Evolutionary conservation across 53 echinoderm and acorn worm species (phyloP), one percentile per base, ranked within the genome.

Genomic region (Temnopleurus reevesii): DNA sequence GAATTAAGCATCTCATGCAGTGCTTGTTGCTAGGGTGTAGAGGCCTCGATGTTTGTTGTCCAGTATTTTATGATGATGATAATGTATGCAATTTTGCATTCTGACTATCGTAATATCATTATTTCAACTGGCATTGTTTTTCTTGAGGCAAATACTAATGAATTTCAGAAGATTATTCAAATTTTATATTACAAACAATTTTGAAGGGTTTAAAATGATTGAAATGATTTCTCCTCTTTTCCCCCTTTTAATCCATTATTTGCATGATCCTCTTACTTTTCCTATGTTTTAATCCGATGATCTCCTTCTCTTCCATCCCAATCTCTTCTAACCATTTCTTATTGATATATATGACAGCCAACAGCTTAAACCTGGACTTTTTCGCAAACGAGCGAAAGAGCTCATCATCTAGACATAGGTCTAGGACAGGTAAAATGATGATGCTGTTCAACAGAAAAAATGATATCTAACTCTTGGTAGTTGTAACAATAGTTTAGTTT

Each of bases 291-390:
- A n/a, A n/a, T n/a, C n/a, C n/a, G n/a, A n/a, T 56, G n/a, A 41
- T 41, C 47, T 21, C 49, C 41, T 49, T 18, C 71, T 36, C 15
- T 35, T 38, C 71, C 30, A n/a, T 83, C 38, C 10, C 65, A 6
- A 8, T 36, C 19, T 43, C 38, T 46, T 21, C 47, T 86, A 63
- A 46, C 64, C 65, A 54, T n/a, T 33, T 76, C 76, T 76, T 76
- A 31, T 88, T 81, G 60, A 36, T 60, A 58, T 45, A 59, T 38
- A 35, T 66, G 46, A 77, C 94, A 97, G 97, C 97, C 90, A 97
- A 97, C 94, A 95, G 95, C 63, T 92, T 97, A 85, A 97, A 97
- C 89, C 94, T 97, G 97, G 97, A 97, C 92, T 95, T 97, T 95
- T 97, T 97, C 93, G 93, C 94, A 92, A 93, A 83, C 41, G 97